Evolutionary conservation across 2,113 vertebrate species (phyloP), one percentile per base, ranked within the genome.

Genomic region (Toxostoma redivivum): DNA sequence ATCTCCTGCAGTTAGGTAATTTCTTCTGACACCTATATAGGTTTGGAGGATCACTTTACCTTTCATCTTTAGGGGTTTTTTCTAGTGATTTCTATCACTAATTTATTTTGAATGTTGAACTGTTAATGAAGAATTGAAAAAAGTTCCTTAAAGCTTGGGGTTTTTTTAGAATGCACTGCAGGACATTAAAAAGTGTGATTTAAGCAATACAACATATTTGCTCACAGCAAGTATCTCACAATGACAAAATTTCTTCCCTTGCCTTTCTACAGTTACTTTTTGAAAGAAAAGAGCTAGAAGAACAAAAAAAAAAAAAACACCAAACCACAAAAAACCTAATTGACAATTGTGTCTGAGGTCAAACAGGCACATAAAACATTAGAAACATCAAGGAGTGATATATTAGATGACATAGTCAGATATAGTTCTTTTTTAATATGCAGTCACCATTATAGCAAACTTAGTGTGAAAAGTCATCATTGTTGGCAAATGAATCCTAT

Each of bases 131-230:
- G 40, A 47, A 10, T 33, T 12, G 15, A 64, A 74, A 62, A 10
- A 86, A 50, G 9, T 47, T 60, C 10, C 44, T 60, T 27, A 54
- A 35, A 12, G 18, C 28, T 67, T 69, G 27, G 5, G 3, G 0
- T 28, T 66, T 51, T 40, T 47, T 33, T 73, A 42, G 45, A 45
- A 76, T 23, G 21, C 51, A 77, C 13, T 51, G 24, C 10, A 66
- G 27, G 16, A 81, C 51, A 66, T 11, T 40, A n/a, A 62, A 56
- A 60, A 28, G 13, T 35, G 9, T 42, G 13, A 66, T 70, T 73
- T 45, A n/a, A 56, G 22, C 31, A 74, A 56, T 4, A n/a, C 30
- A 64, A 40, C 1, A 0, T 7, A 23, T 10, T 7, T 5, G 5
- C 19, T 58, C 15, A 47, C 27, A 73, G 45, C 5, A 65, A 60